A percentile compares a stretch with the other conserved stretches of the same genome.
phyloP scores from a whole-genome alignment of 2,888 invertebrate species.

The Lasioglossum figueresi region DNA sequence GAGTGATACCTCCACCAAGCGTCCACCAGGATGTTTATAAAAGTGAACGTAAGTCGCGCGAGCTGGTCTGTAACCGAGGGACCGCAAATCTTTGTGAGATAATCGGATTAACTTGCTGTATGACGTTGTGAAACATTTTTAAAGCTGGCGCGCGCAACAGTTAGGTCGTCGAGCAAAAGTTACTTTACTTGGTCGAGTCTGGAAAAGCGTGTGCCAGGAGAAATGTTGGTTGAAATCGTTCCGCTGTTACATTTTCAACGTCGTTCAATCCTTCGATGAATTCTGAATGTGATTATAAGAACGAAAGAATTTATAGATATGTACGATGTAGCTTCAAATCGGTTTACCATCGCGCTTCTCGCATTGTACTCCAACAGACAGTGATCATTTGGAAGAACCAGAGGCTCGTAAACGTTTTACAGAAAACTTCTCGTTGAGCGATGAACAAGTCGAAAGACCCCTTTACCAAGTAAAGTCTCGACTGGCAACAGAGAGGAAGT shows the following conservation, averaged over 20 bases:
- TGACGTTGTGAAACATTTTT: neutral
- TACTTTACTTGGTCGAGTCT: neutral
- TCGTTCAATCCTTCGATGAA: no score
- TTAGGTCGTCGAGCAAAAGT: neutral
- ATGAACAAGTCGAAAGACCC: slow-evolving; percentile 15
- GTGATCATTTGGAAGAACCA: neutral
- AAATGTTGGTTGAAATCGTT: neutral
- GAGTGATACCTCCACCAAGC: neutral
- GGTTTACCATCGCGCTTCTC: neutral
- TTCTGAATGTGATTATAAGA: no score
- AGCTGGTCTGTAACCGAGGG: neutral
- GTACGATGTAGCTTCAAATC: neutral
- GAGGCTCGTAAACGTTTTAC: slow-evolving; percentile 1
- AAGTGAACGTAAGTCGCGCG: slow-evolving; percentile 7
- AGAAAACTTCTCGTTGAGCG: slow-evolving; percentile 10
- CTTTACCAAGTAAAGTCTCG: slow-evolving; percentile 18
- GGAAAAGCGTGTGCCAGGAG: neutral
- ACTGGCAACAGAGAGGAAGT: slow-evolving; percentile 44
- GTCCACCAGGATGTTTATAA: slow-evolving; percentile 10
- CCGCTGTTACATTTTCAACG: neutral
- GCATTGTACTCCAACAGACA: no score
- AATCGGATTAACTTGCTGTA: slow-evolving; percentile 17
- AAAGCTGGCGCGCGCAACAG: neutral
- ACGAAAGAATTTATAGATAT: no score
- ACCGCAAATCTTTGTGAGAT: slow-evolving; percentile 17